Evolutionary conservation across 2,797 vertebrate species (phyloP).

Genomic region (Garrulus glandarius): DNA sequence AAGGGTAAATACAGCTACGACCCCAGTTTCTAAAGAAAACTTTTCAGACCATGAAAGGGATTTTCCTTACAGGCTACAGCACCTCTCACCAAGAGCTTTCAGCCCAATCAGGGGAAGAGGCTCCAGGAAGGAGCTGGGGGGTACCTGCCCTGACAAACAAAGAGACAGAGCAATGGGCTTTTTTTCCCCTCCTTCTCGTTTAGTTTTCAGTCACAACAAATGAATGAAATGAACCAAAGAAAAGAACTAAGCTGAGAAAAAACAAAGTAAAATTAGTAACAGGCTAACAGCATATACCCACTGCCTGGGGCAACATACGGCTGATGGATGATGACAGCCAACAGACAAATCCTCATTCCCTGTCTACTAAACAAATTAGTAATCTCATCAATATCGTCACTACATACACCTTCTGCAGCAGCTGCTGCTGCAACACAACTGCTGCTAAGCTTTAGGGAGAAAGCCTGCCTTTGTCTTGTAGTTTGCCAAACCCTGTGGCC

Average conservation of each 20-base stretch:
- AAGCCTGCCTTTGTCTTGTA: background rate
- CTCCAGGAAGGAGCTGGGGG: constrained; percentile 10
- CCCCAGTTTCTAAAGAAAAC: background rate
- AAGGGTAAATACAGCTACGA: background rate
- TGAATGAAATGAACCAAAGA: constrained; percentile 67
- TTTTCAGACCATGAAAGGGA: background rate
- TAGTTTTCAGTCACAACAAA: constrained; percentile 65
- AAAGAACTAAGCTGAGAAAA: constrained; percentile 65
- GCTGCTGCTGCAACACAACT: constrained; percentile 50
- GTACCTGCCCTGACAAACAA: constrained; percentile 23
- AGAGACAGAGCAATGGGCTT: background rate
- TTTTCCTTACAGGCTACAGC: background rate
- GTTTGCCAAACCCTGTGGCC: constrained; percentile 1
- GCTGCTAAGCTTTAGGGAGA: constrained; percentile 35
- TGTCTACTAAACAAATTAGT: constrained; percentile 74
- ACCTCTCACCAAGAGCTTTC: background rate
- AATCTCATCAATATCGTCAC: constrained; percentile 72
- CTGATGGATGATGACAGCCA: constrained; percentile 76
- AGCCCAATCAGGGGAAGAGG: background rate
- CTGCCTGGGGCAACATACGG: constrained; percentile 72
- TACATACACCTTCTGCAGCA: constrained; percentile 69
- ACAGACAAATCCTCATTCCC: constrained; percentile 71
- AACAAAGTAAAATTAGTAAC: constrained; percentile 74
- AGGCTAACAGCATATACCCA: constrained; percentile 69
- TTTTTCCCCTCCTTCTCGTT: background rate